These are phyloP conservation scores for Andrena hattorfiana DNA, from an alignment of 2,888 invertebrate genomes.

Conservation along the genomic window DNA sequence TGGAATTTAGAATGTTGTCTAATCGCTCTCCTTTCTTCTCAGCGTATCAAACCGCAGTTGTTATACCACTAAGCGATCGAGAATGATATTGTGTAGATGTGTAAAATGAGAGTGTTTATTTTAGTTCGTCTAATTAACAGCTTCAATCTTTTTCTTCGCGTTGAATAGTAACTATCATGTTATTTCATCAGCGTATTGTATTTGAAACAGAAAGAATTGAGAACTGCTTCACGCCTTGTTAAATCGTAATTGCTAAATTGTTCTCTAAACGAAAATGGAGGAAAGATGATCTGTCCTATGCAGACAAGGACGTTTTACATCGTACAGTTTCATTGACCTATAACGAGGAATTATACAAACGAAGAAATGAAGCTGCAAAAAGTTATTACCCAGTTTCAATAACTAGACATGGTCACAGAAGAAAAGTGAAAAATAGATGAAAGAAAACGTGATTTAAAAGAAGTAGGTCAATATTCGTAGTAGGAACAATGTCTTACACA, in stretches of 20 bases:
- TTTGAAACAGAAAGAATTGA: constrained; percentile 8
- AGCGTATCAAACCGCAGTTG: neutral
- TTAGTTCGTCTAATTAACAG: neutral
- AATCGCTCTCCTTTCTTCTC: neutral
- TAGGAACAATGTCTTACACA: neutral
- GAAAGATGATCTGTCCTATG: neutral
- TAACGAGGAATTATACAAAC: too few species aligned
- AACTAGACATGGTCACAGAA: neutral
- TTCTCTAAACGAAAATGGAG: too few species aligned
- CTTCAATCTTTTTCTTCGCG: too few species aligned
- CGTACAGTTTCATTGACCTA: too few species aligned
- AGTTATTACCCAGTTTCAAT: neutral
- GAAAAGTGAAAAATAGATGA: neutral
- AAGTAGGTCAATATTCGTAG: constrained; percentile 9
- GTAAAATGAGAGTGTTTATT: neutral
- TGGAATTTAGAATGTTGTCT: neutral
- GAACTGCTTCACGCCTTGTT: constrained; percentile 2
- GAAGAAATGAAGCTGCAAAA: too few species aligned
- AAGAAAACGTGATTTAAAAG: neutral
- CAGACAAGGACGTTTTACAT: constrained; percentile 4
- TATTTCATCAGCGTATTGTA: constrained; percentile 2
- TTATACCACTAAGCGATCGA: neutral
- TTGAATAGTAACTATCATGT: neutral
- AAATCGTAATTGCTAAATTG: constrained; percentile 21
- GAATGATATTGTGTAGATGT: neutral